phyloP scores from a whole-genome alignment of 2,888 invertebrate genomes.

The Morpho deidamia region DNA sequence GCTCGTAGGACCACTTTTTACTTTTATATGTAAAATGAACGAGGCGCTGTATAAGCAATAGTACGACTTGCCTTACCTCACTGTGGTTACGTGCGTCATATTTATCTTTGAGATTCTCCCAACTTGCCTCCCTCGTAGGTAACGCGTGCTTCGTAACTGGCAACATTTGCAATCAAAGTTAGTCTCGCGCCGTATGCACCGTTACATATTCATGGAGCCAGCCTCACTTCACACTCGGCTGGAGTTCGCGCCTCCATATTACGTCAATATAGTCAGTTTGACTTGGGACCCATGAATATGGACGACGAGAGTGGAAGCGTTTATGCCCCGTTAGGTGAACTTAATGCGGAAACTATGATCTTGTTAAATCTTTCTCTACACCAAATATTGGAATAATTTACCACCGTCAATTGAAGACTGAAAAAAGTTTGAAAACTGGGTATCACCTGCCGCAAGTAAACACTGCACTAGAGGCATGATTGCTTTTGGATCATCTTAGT shows the following conservation, averaged over 20 bases:
- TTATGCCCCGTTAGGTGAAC: no score
- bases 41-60: background rate
- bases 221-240: background rate
- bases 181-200: background rate
- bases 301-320: background rate
- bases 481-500: no score
- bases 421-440: no score
- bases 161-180: slow-evolving; percentile 7
- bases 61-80: no score
- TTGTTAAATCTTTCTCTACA: no score
- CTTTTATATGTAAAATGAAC: background rate
- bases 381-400: no score
- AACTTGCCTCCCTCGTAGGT: background rate
- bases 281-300: background rate
- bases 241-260: slow-evolving; percentile 4
- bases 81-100: no score
- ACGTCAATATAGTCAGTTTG: slow-evolving; percentile 10
- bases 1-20: no score
- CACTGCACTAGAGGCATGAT: no score
- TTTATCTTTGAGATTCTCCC: background rate
- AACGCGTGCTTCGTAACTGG: background rate
- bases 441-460: no score
- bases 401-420: no score
- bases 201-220: slow-evolving; percentile 18
- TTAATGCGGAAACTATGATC: no score